Evolutionary conservation across 2,113 vertebrate species (phyloP).

Genomic region (Anhinga rufa): DNA sequence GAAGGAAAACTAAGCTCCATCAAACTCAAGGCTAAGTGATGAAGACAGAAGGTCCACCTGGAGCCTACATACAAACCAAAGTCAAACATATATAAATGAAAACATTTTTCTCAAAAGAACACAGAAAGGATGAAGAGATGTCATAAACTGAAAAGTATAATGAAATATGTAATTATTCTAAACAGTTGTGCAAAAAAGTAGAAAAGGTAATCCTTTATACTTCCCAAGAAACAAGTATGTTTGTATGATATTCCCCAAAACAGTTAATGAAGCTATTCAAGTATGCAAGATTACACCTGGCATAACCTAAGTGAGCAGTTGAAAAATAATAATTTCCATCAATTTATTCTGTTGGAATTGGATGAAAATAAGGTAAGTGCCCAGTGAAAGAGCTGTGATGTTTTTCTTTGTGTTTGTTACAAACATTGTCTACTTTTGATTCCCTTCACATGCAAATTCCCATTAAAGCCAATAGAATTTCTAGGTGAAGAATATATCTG

Average conservation of each 20-base stretch:
- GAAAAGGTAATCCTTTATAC: neutral
- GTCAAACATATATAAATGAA: neutral
- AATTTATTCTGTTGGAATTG: neutral
- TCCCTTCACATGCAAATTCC: neutral
- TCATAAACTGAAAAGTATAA: neutral
- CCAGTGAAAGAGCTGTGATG: neutral
- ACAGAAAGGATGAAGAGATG: neutral
- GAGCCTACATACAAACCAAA: neutral
- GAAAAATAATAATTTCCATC: neutral
- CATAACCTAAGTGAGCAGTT: neutral
- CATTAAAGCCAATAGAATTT: neutral
- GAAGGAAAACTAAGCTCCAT: neutral
- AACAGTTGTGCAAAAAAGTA: neutral
- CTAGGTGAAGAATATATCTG: neutral
- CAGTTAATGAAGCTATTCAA: neutral
- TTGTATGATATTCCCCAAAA: neutral
- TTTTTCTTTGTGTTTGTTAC: neutral
- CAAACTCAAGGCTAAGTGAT: neutral
- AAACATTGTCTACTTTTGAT: neutral
- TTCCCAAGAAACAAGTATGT: neutral
- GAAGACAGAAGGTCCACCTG: neutral
- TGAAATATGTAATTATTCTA: neutral
- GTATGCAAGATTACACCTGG: neutral
- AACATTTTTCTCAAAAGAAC: neutral
- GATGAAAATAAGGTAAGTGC: neutral